Evolutionary conservation across 1,140 invertebrate species (phyloP).

Genomic region (Drosophila dunni): DNA sequence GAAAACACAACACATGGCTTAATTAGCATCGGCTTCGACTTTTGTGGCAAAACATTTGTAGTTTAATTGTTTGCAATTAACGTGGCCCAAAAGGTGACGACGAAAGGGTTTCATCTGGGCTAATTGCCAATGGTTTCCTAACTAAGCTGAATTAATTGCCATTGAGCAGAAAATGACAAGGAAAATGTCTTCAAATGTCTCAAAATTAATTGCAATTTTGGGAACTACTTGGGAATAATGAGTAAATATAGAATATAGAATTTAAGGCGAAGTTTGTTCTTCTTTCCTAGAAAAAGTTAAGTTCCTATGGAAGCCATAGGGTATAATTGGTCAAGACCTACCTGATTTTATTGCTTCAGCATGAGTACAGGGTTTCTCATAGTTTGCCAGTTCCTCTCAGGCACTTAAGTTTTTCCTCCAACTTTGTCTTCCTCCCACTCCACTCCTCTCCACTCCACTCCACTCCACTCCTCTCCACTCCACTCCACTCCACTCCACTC

Average conservation of each 20-base stretch:
- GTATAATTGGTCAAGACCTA: no score
- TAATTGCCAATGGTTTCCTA: background rate
- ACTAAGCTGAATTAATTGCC: constrained; percentile 6
- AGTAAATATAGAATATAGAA: no score
- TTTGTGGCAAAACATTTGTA: constrained; percentile 75
- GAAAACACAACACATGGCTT: constrained; percentile 58
- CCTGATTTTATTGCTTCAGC: no score
- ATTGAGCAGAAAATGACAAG: background rate
- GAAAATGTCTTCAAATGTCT: background rate
- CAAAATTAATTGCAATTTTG: no score
- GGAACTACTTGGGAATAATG: no score
- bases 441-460: background rate
- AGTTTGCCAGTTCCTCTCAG: no score
- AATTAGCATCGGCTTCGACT: constrained; percentile 71
- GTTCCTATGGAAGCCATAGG: no score
- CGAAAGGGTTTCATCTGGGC: constrained; percentile 44
- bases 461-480: no score
- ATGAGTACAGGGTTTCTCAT: no score
- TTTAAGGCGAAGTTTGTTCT: no score
- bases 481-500: background rate
- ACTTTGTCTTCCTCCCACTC: no score
- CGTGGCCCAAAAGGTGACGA: constrained; percentile 36
- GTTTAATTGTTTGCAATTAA: constrained; percentile 70
- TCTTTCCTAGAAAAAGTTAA: no score
- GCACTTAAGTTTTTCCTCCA: background rate